Conservation (phyloP, 2,113 vertebrate species). For the Erythrolamprus reginae region DNA sequence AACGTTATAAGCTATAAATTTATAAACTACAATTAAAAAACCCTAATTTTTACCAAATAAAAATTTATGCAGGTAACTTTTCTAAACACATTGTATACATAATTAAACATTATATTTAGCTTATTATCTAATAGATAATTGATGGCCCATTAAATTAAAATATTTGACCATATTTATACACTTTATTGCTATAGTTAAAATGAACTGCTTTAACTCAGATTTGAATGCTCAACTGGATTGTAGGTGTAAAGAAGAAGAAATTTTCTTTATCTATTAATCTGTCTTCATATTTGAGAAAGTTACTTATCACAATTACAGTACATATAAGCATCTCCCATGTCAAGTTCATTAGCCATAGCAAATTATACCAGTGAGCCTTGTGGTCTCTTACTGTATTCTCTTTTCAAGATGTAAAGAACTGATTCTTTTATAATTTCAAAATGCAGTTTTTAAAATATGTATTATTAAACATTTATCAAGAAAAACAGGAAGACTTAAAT, state of each 20-base stretch:
- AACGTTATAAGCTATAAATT: neutral
- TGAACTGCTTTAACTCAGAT: conserved; percentile 4
- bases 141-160: neutral
- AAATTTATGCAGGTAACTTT: neutral
- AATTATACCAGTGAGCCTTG: neutral
- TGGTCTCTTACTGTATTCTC: neutral
- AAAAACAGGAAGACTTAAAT: neutral
- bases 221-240: neutral
- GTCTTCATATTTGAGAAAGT: neutral
- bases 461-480: neutral
- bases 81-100: neutral
- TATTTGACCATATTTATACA: neutral
- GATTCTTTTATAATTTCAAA: neutral
- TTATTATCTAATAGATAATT: neutral
- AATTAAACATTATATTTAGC: neutral
- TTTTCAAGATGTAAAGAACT: neutral
- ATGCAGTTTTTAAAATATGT: neutral
- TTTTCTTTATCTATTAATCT: neutral
- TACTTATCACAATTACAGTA: neutral
- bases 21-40: neutral
- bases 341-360: neutral
- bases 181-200: neutral
- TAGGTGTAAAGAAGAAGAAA: neutral
- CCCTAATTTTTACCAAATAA: neutral
- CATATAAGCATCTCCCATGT: neutral